phyloP scores from a whole-genome alignment of 1,140 invertebrate genomes.

The Drosophila parabipectinata region DNA sequence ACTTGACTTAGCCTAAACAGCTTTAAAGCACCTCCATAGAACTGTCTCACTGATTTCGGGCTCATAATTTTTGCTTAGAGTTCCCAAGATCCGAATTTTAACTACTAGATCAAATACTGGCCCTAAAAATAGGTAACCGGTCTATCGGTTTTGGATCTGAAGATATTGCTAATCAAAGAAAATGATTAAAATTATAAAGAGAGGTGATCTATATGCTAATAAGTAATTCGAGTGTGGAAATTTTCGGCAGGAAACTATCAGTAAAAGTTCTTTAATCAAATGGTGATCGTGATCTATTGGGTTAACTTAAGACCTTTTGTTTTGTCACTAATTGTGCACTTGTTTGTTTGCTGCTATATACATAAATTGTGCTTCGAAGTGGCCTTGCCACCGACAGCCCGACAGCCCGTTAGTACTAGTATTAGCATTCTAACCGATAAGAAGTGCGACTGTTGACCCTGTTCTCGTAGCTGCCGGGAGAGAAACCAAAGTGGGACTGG shows the following conservation, averaged over 20 bases:
- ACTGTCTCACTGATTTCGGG: neutral
- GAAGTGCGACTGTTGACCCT: conserved; percentile 34
- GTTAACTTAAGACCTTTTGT: too few relatives aligned
- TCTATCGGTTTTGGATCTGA: neutral
- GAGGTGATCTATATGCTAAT: too few relatives aligned
- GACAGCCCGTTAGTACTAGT: conserved; percentile 8
- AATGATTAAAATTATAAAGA: neutral
- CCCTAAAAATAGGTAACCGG: neutral
- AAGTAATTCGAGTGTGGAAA: too few relatives aligned
- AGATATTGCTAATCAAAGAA: neutral
- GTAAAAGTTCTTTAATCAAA: too few relatives aligned
- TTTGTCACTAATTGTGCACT: conserved; percentile 5
- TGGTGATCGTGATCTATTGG: too few relatives aligned
- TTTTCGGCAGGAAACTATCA: too few relatives aligned
- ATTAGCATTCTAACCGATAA: conserved; percentile 19
- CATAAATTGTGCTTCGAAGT: conserved; percentile 10
- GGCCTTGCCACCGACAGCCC: conserved; percentile 31
- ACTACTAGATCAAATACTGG: neutral
- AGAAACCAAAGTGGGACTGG: conserved; percentile 18
- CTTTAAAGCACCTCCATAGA: conserved; percentile 4
- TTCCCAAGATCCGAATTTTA: neutral
- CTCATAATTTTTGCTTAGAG: neutral
- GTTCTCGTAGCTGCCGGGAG: neutral
- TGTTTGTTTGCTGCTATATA: conserved; percentile 19
- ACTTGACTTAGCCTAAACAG: conserved; percentile 1